Percentiles rank a stretch among this genome's conserved stretches.
Conservation (phyloP, 2,888 invertebrate species). For the Seira sanloemensis region DNA sequence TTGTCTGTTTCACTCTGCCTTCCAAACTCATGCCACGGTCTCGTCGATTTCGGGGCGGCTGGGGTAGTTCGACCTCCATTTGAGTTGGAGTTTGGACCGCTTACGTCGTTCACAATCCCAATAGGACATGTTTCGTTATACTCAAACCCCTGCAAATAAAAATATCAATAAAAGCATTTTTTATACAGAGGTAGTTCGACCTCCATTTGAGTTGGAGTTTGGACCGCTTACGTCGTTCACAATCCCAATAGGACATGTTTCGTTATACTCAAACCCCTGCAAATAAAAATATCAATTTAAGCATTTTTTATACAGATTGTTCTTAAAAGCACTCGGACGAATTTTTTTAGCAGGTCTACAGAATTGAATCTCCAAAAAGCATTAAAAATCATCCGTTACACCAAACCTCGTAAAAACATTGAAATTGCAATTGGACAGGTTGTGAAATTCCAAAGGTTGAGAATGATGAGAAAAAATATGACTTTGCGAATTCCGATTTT, state of each 20-base stretch:
- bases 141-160: constrained; percentile 87
- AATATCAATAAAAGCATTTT: constrained; percentile 32
- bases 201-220: constrained; percentile 31
- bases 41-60: constrained; percentile 66
- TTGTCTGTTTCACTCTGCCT: constrained; percentile 95
- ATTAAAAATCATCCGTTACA: no score
- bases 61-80: constrained; percentile 71
- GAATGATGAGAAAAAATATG: no score
- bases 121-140: constrained; percentile 91
- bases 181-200: not conserved
- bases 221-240: constrained; percentile 70
- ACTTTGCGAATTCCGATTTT: no score
- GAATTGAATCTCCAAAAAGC: no score
- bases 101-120: constrained; percentile 72
- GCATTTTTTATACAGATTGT: no score
- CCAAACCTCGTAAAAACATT: no score
- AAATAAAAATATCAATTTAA: no score
- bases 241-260: constrained; percentile 79
- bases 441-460: no score
- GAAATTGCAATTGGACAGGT: no score
- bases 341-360: no score
- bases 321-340: no score
- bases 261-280: not conserved
- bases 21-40: constrained; percentile 87
- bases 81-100: constrained; percentile 63